A percentile compares a stretch with the other conserved stretches of the same genome.
These are phyloP conservation scores for Phoxinus dragarum DNA, from an alignment of 2,797 vertebrate species.

Conservation along the genomic window DNA sequence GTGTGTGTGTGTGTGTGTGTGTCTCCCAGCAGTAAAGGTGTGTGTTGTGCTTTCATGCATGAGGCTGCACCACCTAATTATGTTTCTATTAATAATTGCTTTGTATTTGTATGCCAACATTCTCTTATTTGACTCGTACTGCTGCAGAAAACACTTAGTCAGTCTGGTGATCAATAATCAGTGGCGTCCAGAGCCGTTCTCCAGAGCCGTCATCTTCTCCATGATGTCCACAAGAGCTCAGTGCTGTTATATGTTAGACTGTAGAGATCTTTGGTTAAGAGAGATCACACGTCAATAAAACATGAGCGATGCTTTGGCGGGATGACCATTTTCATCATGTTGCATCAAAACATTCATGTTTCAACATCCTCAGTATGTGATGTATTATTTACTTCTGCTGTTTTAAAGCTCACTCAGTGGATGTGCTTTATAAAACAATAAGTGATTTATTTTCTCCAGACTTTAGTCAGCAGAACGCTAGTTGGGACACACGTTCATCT, in stretches of 20 bases:
- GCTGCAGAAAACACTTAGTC: constrained; percentile 8
- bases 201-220: not conserved
- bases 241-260: not conserved
- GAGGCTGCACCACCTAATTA: constrained; percentile 7
- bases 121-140: constrained; percentile 1
- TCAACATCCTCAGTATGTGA: constrained; percentile 5
- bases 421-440: constrained; percentile 1
- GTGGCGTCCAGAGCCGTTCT: not conserved
- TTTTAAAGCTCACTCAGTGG: constrained; percentile 2
- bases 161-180: constrained; percentile 2
- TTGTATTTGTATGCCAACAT: constrained; percentile 13
- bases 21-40: constrained; percentile 25
- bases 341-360: constrained; percentile 20
- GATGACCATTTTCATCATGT: not conserved
- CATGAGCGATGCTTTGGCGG: not conserved
- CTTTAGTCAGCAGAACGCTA: constrained; percentile 5
- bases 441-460: constrained; percentile 25
- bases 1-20: not conserved
- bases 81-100: constrained; percentile 33
- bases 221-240: constrained; percentile 3
- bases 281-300: not conserved
- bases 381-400: constrained; percentile 20
- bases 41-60: constrained; percentile 13
- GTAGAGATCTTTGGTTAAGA: not conserved
- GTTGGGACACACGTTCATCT: constrained; percentile 6